Base-by-base conservation (phyloP, 2,797 vertebrate species). In the Coendou prehensilis region DNA sequence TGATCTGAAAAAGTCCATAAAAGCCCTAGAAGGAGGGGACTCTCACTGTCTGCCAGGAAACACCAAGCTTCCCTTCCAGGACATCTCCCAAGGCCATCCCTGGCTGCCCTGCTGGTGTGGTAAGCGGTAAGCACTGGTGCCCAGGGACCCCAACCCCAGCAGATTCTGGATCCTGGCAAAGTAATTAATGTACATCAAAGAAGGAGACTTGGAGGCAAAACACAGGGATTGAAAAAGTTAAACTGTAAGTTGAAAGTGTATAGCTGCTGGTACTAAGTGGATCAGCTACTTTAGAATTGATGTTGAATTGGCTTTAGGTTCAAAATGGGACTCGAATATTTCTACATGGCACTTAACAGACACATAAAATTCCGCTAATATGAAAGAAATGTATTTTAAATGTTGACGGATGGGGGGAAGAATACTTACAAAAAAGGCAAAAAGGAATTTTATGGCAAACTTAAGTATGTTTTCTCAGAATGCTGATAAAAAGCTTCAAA, bases 341-440 rank as follows among this genome's bases (percentile, higher is more conserved):
- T 96, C 85, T 52, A 71, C 37, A 28, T 69, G 83, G 82, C 75
- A 76, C 67, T 94, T 89, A 95, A 79, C 50, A 96, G 83, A n/a
- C 37, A 87, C 52, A 95, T 89, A 92, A 97, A 97, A 89, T 83
- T 67, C 52, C 79, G 87, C 56, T 93, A 94, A 93, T 80, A 89
- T 6, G 50, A 92, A 96, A 93, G 63, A 88, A 97, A 81, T 89
- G 57, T 75, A 63, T 83, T 96, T 92, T 94, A 92, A 97, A 41
- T 94, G 37, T 89, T 80, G 63, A 61, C 54, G 85, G 79, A 86
- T 75, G 71, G 59, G 67, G 57, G 64, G 59, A 93, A 87, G 52
- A 96, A 95, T 92, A 85, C 30, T 90, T 81, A 73, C 18, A 91
- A 94, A 92, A 82, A 88, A 93, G 37, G 28, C 22, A 76, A 73